Percentiles rank a stretch among this genome's conserved stretches.
These are phyloP conservation scores for Microtus oregoni DNA, from an alignment of 2,113 vertebrate species.

Conservation along the genomic window DNA sequence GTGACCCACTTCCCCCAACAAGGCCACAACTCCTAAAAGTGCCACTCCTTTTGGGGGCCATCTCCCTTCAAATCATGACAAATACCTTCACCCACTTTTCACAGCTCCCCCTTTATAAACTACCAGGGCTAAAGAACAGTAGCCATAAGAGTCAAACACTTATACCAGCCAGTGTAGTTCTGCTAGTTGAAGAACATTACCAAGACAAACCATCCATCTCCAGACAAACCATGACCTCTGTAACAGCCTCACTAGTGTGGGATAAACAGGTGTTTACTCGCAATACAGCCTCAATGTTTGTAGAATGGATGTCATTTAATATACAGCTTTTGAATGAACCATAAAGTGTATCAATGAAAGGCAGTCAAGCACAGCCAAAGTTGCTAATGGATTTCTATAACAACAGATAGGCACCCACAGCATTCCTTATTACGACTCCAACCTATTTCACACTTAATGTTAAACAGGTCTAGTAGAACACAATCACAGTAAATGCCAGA, in stretches of 20 bases:
- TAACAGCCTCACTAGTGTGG: conserved; percentile 51
- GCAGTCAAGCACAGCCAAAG: conserved; percentile 82
- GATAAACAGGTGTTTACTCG: conserved; percentile 78
- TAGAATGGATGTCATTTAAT: conserved; percentile 77
- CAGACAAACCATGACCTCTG: conserved; percentile 40
- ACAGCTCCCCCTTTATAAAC: conserved; percentile 20
- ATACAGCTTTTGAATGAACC: conserved; percentile 72
- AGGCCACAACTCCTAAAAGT: neutral
- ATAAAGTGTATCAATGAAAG: conserved; percentile 79
- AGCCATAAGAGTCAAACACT: neutral
- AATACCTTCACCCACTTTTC: neutral
- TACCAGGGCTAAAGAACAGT: neutral
- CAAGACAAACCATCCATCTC: neutral
- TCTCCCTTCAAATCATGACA: neutral
- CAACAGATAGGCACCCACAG: conserved; percentile 74
- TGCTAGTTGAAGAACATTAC: neutral
- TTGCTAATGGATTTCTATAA: conserved; percentile 80
- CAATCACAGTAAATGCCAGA: conserved; percentile 65
- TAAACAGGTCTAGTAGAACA: conserved; percentile 73
- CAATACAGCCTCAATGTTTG: conserved; percentile 69
- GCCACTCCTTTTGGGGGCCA: neutral
- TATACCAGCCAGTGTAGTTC: fast-evolving
- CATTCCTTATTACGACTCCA: conserved; percentile 74
- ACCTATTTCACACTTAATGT: conserved; percentile 80
- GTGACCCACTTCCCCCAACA: neutral